Base-by-base conservation (phyloP, 2,113 vertebrate genomes). In the Nycticorax nycticorax region DNA sequence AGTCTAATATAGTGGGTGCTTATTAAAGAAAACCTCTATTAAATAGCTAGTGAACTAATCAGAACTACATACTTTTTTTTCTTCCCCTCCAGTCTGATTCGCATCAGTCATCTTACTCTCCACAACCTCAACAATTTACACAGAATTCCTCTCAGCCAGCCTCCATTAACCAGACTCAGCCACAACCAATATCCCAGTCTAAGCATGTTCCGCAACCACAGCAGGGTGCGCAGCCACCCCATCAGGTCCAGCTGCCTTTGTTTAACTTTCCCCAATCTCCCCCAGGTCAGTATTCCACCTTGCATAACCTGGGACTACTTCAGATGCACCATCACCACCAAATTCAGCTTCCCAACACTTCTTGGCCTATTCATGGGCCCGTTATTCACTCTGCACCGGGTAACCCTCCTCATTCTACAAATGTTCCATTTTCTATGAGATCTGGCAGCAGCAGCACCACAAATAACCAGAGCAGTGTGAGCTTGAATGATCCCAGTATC, bases 401-500 rank as follows among this genome's bases (percentile, higher is more conserved):
- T 87, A 98, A 97, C 96, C 97, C 98, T 93, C 98, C 98, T 96
- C 98, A 99, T 95, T 98, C 99, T 30, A 95, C 98, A 37, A 98
- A 98, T 95, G 98, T 99, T 69, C 98, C 98, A 64, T 99, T 99
- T 81, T 96, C 98, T 69, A 96, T 99, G 97, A 98, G 98, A 72
- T 98, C 98, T 37, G 97, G 98, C 93, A 97, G 98, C 95, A 96
- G 97, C 95, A 97, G 66, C 94, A 95, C 85, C n/a, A 96, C 97
- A 72, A 97, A 97, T 88, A 98, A 95, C 97, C 97, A 98, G 88
- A 98, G 96, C 97, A 98, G 98, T 94, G 98, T 99, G 98, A 99
- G 98, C 98, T 98, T 99, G 94, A 99, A 99, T 43, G 99, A 99
- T 98, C 99, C 99, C 96, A 99, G 99, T 98, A 99, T 99, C 98